These are phyloP conservation scores for Panthera leo DNA, from an alignment of 2,113 vertebrate genomes.

Conservation along the genomic window DNA sequence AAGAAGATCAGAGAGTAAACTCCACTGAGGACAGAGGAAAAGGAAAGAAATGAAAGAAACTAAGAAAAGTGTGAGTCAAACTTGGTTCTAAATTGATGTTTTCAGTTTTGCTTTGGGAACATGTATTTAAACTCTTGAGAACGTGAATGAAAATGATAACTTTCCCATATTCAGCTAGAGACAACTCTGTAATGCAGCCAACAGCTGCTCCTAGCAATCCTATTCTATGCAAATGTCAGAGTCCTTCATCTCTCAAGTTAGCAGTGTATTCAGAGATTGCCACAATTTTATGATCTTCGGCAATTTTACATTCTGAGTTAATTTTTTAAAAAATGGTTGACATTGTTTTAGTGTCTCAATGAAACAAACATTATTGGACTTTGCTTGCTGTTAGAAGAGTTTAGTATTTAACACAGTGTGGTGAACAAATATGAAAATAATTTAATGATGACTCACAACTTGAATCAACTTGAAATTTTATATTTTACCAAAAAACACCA, in stretches of 20 bases:
- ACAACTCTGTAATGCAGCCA: background rate
- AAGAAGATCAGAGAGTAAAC: background rate
- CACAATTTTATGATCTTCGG: background rate
- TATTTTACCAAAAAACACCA: background rate
- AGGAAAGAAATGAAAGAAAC: background rate
- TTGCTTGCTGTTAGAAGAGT: background rate
- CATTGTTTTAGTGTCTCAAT: background rate
- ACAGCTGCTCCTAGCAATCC: background rate
- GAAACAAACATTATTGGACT: background rate
- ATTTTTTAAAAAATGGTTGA: background rate
- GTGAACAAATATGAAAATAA: background rate
- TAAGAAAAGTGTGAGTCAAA: slow-evolving; percentile 27
- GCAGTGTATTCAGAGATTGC: background rate
- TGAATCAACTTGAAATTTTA: background rate
- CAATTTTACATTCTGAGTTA: background rate
- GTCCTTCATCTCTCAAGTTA: background rate
- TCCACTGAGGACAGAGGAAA: background rate
- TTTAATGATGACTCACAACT: background rate
- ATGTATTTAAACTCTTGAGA: slow-evolving; percentile 61
- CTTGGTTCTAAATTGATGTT: slow-evolving; percentile 65
- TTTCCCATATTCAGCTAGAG: background rate
- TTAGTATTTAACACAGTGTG: background rate
- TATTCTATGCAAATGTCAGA: background rate
- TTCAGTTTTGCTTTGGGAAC: slow-evolving; percentile 60
- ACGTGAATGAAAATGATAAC: slow-evolving; percentile 65